These are phyloP conservation scores for Larimichthys polyactis DNA, from an alignment of 2,113 vertebrate genomes.

Conservation along the genomic window DNA sequence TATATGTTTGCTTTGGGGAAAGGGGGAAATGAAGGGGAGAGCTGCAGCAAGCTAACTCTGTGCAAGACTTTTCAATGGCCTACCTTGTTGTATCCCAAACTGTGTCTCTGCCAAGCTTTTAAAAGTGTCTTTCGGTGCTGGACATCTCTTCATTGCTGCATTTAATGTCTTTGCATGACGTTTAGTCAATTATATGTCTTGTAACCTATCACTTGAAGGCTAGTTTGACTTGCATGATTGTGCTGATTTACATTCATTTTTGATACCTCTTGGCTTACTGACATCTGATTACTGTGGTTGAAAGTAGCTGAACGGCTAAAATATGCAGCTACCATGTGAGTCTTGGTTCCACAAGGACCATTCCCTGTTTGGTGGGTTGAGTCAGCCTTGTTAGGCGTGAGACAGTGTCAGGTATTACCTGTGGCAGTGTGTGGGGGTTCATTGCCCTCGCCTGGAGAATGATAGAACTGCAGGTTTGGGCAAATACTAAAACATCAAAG, in stretches of 20 bases:
- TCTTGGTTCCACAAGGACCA: constrained; percentile 90
- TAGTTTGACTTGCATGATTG: constrained; percentile 1
- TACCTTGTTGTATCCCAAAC: constrained; percentile 75
- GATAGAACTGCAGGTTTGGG: constrained; percentile 66
- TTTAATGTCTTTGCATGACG: background rate
- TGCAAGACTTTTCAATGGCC: constrained; percentile 71
- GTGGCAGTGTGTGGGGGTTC: constrained; percentile 62
- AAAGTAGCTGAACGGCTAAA: constrained; percentile 39
- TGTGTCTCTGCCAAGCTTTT: constrained; percentile 47
- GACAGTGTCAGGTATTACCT: constrained; percentile 66
- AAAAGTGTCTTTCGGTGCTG: constrained; percentile 38
- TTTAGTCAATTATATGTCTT: background rate
- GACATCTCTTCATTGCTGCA: constrained; percentile 32
- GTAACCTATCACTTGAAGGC: background rate
- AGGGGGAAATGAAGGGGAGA: constrained; percentile 52
- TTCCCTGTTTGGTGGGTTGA: constrained; percentile 67
- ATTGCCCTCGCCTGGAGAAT: constrained; percentile 78
- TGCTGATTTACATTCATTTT: background rate
- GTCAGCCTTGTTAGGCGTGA: constrained; percentile 41
- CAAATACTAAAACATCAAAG: constrained; percentile 3
- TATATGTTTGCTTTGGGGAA: constrained; percentile 77
- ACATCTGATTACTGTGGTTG: constrained; percentile 19
- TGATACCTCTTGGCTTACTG: background rate
- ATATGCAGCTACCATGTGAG: constrained; percentile 84
- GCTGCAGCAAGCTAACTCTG: constrained; percentile 61